A percentile compares a stretch with the other conserved stretches of the same genome.
Evolutionary conservation across 2,113 vertebrate genomes (phyloP).

Genomic region (Xenopus borealis): DNA sequence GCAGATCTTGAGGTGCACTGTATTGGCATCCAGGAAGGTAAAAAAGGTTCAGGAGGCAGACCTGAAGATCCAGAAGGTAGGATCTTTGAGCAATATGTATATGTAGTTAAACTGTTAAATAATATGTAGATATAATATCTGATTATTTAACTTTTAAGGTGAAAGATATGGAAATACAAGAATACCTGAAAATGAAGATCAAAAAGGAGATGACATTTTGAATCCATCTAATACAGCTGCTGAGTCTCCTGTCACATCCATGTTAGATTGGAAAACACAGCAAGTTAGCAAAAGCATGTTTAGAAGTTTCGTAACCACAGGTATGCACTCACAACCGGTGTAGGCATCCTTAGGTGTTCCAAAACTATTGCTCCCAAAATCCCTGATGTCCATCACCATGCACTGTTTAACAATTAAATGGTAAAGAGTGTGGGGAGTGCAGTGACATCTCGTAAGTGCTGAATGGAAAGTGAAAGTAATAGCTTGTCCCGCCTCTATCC

Average conservation of each 20-base stretch:
- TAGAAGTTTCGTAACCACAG: conserved; percentile 41
- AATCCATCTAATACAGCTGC: conserved; percentile 43
- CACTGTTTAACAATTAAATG: no score
- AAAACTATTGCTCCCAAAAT: no score
- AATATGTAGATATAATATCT: no score
- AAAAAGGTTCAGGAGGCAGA: conserved; percentile 40
- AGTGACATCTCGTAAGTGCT: no score
- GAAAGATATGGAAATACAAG: not conserved
- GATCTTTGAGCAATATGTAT: not conserved
- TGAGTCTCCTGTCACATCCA: conserved; percentile 27
- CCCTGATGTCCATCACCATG: no score
- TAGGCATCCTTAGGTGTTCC: no score
- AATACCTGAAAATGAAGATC: conserved; percentile 6
- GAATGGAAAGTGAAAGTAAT: no score
- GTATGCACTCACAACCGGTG: conserved; percentile 6
- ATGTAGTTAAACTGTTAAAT: not conserved
- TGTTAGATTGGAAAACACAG: conserved; percentile 67
- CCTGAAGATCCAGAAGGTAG: conserved; percentile 23
- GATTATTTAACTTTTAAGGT: conserved; percentile 23
- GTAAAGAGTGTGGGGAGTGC: no score
- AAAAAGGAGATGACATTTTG: conserved; percentile 59
- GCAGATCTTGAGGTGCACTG: conserved; percentile 60
- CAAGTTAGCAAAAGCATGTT: conserved; percentile 49
- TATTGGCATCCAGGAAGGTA: conserved; percentile 63
- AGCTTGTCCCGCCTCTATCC: no score